Base-by-base conservation (phyloP, 2,797 vertebrate genomes). In the Oreochromis grahami region DNA sequence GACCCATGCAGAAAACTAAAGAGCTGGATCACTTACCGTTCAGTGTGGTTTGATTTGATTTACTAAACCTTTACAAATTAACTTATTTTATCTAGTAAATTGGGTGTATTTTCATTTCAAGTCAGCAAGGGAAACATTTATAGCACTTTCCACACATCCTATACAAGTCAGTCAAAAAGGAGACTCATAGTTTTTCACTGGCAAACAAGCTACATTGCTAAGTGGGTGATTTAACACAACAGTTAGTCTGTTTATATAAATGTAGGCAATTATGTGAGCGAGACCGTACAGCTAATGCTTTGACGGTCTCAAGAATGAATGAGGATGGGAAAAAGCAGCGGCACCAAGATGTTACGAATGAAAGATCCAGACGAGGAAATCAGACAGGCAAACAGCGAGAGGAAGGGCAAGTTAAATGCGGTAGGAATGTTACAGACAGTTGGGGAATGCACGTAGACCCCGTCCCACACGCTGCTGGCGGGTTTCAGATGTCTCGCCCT, bases 341-440 rank as follows among this genome's bases (percentile, higher is more conserved):
- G 79, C 41, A 72, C 58, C 5, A 48, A 45, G 14, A 82, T 81
- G 82, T 81, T 90, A 87, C 41, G 26, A 83, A 86, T 6, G 81
- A 79, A 78, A 81, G 17, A 34, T 9, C 87, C 80, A 93, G 91
- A 92, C 81, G 4, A 88, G 86, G 86, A 80, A 91, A 34, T 85
- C 91, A 92, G 92, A 93, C 92, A 86, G 90, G 85, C 84, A 91
- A 91, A 89, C 85, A 89, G 84, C 34, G 48, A 90, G 82, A 85
- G 89, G 90, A 90, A 87, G 89, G 89, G 87, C 79, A 82, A 91
- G 90, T 87, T 91, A 85, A 90, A 85, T 80, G 88, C 87, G 79
- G 87, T 45, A 92, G 92, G 94, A 95, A 94, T 94, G 92, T 94
- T 87, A 90, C 92, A 90, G 92, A 88, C 84, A 32, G 90, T 84